phyloP scores from a whole-genome alignment of 2,797 vertebrate species.

The Spheniscus humboldti region DNA sequence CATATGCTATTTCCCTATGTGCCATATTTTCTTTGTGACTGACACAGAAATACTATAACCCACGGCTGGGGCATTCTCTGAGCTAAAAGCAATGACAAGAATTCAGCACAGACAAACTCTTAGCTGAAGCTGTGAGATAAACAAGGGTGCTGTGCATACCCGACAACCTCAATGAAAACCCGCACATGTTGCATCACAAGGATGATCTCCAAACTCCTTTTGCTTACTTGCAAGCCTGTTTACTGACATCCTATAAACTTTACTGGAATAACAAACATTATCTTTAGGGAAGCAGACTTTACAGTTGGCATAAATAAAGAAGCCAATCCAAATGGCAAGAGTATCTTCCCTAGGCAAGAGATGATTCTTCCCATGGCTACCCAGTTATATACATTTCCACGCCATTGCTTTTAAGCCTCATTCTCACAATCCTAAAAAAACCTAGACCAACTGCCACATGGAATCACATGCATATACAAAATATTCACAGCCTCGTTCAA shows the following conservation, averaged over 20 bases:
- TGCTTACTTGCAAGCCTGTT: not conserved
- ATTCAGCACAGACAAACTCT: slow-evolving; percentile 23
- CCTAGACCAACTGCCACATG: not conserved
- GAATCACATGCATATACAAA: not conserved
- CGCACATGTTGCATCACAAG: not conserved
- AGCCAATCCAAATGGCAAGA: not conserved
- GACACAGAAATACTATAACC: slow-evolving; percentile 36
- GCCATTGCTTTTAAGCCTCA: not conserved
- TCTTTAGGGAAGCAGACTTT: not conserved
- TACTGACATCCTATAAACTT: not conserved
- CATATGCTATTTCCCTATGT: not conserved
- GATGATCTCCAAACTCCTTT: not conserved
- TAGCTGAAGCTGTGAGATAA: slow-evolving; percentile 12
- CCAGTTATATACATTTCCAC: not conserved
- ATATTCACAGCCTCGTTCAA: not conserved
- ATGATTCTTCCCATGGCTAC: not conserved
- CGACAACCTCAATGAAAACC: not conserved
- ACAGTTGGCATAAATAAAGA: not conserved
- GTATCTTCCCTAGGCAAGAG: not conserved
- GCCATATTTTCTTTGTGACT: slow-evolving; percentile 23
- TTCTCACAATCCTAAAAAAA: not conserved
- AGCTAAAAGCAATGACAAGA: slow-evolving; percentile 45
- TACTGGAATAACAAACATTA: not conserved
- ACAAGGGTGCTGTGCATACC: not conserved
- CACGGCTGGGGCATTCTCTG: slow-evolving; percentile 44